Percentiles rank a stretch among this genome's conserved stretches.
Conservation (phyloP, 2,113 vertebrate genomes). For the Corythornis cristatus region DNA sequence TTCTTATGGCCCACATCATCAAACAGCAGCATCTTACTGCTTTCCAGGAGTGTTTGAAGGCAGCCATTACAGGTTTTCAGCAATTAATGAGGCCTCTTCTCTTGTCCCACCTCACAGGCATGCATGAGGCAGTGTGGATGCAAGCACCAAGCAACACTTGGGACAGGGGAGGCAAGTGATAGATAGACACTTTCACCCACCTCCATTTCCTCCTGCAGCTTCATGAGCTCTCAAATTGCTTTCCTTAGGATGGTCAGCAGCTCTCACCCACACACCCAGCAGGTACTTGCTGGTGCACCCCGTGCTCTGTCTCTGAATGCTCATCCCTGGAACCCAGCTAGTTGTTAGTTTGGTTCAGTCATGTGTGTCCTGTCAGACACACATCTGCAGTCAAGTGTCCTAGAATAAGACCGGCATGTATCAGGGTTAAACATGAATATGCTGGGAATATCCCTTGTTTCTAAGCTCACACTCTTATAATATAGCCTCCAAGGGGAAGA, state of each 20-base stretch:
- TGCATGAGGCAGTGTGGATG: rapidly evolving
- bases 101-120: rapidly evolving
- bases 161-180: not conserved
- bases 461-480: not conserved
- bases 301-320: rapidly evolving
- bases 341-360: not conserved
- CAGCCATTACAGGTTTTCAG: not conserved
- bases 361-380: not conserved
- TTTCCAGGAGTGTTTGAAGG: not conserved
- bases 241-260: rapidly evolving
- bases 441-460: rapidly evolving
- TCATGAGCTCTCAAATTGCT: not conserved
- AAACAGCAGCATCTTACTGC: not conserved
- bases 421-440: not conserved
- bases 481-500: not conserved
- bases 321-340: not conserved
- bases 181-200: not conserved
- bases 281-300: rapidly evolving
- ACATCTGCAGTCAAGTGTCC: not conserved
- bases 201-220: not conserved
- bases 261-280: not conserved
- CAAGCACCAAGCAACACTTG: not conserved
- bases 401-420: not conserved
- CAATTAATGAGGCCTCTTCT: not conserved
- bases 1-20: not conserved